Evolutionary conservation across 2,888 invertebrate species (phyloP), one percentile per base, ranked within the genome.

Genomic region (Euzetes globulus): DNA sequence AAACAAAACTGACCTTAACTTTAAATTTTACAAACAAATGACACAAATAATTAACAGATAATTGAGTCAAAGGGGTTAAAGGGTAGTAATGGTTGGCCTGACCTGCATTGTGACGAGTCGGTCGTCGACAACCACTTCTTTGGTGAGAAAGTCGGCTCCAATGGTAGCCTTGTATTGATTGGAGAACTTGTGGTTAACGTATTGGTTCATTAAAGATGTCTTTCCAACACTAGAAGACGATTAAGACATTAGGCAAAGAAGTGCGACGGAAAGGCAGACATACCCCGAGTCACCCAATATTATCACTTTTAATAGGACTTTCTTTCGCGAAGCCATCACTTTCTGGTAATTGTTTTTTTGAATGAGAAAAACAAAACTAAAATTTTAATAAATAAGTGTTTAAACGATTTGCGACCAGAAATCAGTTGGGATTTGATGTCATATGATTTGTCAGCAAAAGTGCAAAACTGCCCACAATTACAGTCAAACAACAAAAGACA

Each of bases 91-190:
- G n/a, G n/a, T n/a, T n/a, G n/a, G n/a, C n/a, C 41, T 22, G 22
- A 72, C 99, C 74, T 74, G 74, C 93, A 99, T 94, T 80, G 99
- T 99, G 79, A 99, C 98, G 82, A 96, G 90, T 82, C 96, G 89
- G 85, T 98, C 97, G 83, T 99, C 98, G 77, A 99, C 94, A 82
- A 84, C 84, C 17, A 87, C 85, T 86, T 99, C 99, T 86, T 99
- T 99, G 80, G 98, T 99, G 81, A 99, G 88, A 85, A 99, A 99
- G 87, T 99, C 99, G 79, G 99, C 99, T 78, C 99, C 99, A 85
- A 99, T 99, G 79, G 99, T 99, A 77, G 99, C 98, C 86, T 99
- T 99, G 86, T 99, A 99, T 86, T 99, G 98, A 86, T 97, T 99
- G 82, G 95, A 95, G 86, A 99, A 99, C 85, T 98, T 94, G 84